Base-by-base conservation (phyloP, 2,797 vertebrate genomes). In the Lateolabrax maculatus region DNA sequence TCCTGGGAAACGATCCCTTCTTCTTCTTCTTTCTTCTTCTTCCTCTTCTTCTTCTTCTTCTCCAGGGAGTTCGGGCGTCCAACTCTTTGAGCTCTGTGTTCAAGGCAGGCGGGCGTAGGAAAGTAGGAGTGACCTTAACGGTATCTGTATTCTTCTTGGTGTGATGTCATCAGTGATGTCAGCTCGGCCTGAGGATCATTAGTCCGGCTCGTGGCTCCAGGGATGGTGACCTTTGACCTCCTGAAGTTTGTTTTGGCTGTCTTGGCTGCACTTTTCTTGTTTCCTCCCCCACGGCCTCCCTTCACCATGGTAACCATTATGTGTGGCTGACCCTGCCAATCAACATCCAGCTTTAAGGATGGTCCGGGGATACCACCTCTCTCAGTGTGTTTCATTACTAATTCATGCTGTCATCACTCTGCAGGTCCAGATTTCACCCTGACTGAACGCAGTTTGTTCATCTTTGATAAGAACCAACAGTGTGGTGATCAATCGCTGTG, bases 201-300 rank as follows among this genome's bases (percentile, higher is more conserved):
- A 67, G 75, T 63, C 16, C 5, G 0, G 37, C 62, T 72, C 34
- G 34, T 2, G 16, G 44, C 66, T 70, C 60, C 7, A 12, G 29
- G 46, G 70, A 71, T 4, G 34, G 0, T 49, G 69, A 85, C 79
- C 83, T 81, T 53, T 79, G 77, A 84, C 75, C 77, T 41, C 27
- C 34, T 64, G 27, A 41, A 65, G 67, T 69, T 36, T 48, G 51
- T 43, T 55, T 37, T 72, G 71, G 64, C 21, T 27, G 16, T 71
- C 19, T 87, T 83, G 84, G 87, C 82, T 75, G 77, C 52, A 75
- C 77, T 78, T 16, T 60, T 36, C 16, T 2, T 80, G 58, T 46
- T 77, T 52, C 43, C 62, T 53, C 77, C 70, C 61, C n/a, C 21
- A 51, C 27, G 29, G 71, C 72, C 41, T 58, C 52, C 65, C 1